Conservation (phyloP, 2,113 vertebrate species). For the Caloenas nicobarica region DNA sequence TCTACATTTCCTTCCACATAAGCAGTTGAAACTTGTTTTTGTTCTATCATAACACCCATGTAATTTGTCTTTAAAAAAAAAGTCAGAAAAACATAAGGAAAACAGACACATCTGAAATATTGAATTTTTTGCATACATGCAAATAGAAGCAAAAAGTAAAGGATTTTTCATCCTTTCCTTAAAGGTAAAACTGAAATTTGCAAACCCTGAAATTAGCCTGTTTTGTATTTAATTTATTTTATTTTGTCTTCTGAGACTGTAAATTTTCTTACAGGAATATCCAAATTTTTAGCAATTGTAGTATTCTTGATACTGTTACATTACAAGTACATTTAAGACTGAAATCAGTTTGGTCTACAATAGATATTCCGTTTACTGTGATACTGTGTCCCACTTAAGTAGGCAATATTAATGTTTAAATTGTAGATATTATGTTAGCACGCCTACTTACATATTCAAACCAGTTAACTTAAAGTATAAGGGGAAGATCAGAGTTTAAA, state of each 20-base stretch:
- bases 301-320: not conserved
- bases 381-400: not conserved
- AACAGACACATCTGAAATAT: not conserved
- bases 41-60: not conserved
- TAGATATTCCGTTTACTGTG: not conserved
- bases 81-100: not conserved
- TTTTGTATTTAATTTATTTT: not conserved
- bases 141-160: not conserved
- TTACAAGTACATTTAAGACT: not conserved
- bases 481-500: not conserved
- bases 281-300: not conserved
- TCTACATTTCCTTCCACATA: not conserved
- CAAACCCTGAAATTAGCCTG: not conserved
- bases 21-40: not conserved
- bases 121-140: not conserved
- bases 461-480: not conserved
- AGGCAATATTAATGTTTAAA: not conserved
- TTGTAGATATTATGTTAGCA: not conserved
- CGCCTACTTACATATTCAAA: not conserved
- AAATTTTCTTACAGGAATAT: not conserved
- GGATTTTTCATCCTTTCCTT: not conserved
- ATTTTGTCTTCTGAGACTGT: not conserved
- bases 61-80: not conserved
- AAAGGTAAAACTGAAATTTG: not conserved
- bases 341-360: not conserved